Evolutionary conservation across 2,888 invertebrate genomes (phyloP), one percentile per base, ranked within the genome.

Genomic region (Cheilosia grossa): DNA sequence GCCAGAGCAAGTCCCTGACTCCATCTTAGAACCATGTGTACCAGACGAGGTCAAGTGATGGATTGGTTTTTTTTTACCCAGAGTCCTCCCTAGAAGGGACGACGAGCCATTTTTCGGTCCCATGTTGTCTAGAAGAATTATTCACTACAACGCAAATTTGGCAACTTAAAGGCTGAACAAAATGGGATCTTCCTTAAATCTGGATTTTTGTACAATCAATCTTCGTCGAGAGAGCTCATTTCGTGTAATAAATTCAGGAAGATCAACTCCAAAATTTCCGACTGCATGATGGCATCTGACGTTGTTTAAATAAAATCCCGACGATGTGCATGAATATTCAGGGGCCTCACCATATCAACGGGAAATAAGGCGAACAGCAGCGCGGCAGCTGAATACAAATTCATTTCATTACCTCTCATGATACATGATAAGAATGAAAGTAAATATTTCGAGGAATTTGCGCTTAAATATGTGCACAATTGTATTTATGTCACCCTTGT

Each of bases 381-480:
- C 53, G 4, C 58, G 69, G 30, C 24, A 21, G 17, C 33, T 80
- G 83, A 64, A 83, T 83, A 83, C 80, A 79, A 82, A 83, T 61
- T 63, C 49, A 9, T 13, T n/a, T 13, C 59, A 42, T 51, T 66
- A 70, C 69, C 44, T 59, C 66, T 80, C 49, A 66, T 53, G 69
- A 47, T 30, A 69, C 74, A 64, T 80, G 80, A 75, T 80, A 82
- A 82, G 82, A 78, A 78, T 78, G 78, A 82, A 82, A 82, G 82
- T 82, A 82, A 82, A 74, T 69, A 74, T 79, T 79, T 64, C 73
- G 42, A 64, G 17, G 67, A 79, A 83, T 74, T 64, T 58, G 69
- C 73, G 63, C 73, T 44, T 69, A 72, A 72, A 61, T 72, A 82
- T 82, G 72, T 24, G 53, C n/a, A 30, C 72, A 56, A 61, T 37